Evolutionary conservation across 2,888 invertebrate species (phyloP), one percentile per base, ranked within the genome.

Genomic region (Galerucella pusilla): DNA sequence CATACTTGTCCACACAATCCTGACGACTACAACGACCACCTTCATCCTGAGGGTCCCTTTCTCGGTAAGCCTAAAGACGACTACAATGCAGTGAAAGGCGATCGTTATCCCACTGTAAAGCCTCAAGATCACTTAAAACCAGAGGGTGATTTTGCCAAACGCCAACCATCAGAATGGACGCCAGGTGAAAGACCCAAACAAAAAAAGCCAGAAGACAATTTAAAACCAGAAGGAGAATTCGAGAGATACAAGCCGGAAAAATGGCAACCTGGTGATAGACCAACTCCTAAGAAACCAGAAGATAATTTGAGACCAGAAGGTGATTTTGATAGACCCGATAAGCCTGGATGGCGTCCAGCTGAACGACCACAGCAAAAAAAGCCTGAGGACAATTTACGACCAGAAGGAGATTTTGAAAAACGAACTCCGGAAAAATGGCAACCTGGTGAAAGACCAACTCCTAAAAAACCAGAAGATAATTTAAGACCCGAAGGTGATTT

Each of bases 1-100:
- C 96, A 96, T 89, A 92, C 94, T 84, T 96, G 96, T 88, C 92
- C 94, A 81, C 95, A 95, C 88, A 84, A 87, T 59, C 86, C 86
- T 85, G 91, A 91, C 87, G 89, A 90, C 52, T 88, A 93, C 85
- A 92, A 92, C 85, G 94, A 94, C 85, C 92, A 94, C 84, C 89
- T 94, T 66, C 92, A 91, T 71, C 90, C 92, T 81, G 94, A 94
- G 84, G 94, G 94, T 14, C 92, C 90, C 2, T 91, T 91, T 80
- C 85, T 88, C 67, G 90, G 89, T 1, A 86, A 89, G 80, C 88
- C 89, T 78, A 89, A 87, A 68, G 88, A 88, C 71, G 90, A 91
- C 79, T 89, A 88, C 77, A 86, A 86, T 65, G 88, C 88, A 4
- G 87, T 86, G 2, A 85, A 81, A 75, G 88, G 88, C 11, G 87